Conservation (phyloP, 1,140 invertebrate species). For the Pogonomyrmex barbatus region DNA sequence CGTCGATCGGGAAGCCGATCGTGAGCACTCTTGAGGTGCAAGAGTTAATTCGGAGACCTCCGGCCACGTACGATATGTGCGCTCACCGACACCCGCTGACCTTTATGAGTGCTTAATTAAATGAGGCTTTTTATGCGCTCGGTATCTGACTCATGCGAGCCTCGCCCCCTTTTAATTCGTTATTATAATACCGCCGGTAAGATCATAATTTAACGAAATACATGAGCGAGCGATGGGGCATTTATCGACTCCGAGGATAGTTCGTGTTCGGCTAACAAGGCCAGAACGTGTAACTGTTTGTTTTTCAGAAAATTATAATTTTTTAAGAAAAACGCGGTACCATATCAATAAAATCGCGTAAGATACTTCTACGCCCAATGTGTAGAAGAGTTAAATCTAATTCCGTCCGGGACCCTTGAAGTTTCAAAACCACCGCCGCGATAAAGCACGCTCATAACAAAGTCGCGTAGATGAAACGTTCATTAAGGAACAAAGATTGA, state of each 20-base stretch:
- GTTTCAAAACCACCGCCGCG: background rate
- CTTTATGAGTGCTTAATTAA: conserved; percentile 72
- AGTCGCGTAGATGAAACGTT: background rate
- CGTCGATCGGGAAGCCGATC: conserved; percentile 32
- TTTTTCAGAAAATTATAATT: conserved; percentile 3
- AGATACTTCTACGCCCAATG: background rate
- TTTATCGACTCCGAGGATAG: background rate
- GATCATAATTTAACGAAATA: conserved; percentile 53
- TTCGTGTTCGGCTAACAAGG: conserved; percentile 29
- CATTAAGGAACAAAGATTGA: background rate
- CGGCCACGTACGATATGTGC: conserved; percentile 43
- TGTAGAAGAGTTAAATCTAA: background rate
- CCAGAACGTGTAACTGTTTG: conserved; percentile 6
- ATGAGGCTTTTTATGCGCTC: conserved; percentile 69
- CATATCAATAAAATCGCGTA: background rate
- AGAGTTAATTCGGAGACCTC: conserved; percentile 73
- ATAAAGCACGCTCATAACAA: background rate
- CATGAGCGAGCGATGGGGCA: background rate
- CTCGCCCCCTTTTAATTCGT: conserved; percentile 48
- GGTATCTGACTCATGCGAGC: conserved; percentile 38
- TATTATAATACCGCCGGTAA: conserved; percentile 44
- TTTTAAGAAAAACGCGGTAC: background rate
- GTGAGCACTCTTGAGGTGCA: conserved; percentile 51
- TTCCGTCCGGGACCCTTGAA: background rate
- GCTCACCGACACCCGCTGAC: conserved; percentile 54